Base-by-base conservation (phyloP, 1,140 invertebrate species). In the Mylabris phalerata region DNA sequence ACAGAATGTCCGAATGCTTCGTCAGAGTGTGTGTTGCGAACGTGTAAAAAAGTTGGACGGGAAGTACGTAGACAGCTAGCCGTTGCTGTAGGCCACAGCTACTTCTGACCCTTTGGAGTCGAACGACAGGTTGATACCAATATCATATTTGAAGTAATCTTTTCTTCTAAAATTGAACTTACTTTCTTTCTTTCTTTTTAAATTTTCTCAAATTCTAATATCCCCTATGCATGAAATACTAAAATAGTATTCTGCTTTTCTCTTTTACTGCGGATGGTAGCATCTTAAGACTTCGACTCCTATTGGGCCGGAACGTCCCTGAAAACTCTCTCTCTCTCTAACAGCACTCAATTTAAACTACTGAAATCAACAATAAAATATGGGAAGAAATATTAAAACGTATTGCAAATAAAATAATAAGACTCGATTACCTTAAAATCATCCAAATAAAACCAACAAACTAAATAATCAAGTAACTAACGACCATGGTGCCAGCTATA, bases 71-170 rank as follows among this genome's bases (percentile, higher is more conserved):
- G 77, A 76, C 79, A 80, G 79, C 79, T 79, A 79, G 79, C 80
- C 80, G 80, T 82, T 82, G 78, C 80, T 81, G 80, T 82, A 75
- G 79, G 78, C 79, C 80, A 81, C 79, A 79, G 63, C 68, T 60
- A 67, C 58, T 67, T 73, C 66, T 70, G 69, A 69, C 71, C 73
- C 67, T 67, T 68, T 68, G 67, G 73, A 74, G 73, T 72, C 73
- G 72, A 70, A 69, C 50, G 44, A 55, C 42, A 42, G 50, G 56
- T 63, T 66, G 66, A 66, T 67, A 68, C 64, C 60, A n/a, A 42
- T 42, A 6, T 7, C 41, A 42, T 42, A 42, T 42, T n/a, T 11
- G 2, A 13, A 13, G 1, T 13, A 13, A 13, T 13, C 13, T 13
- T 0, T 13, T 42, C 9, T 10, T 1, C 9, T n/a, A 42, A 42